These are phyloP conservation scores for Eucriotettix oculatus DNA, from an alignment of 2,888 invertebrate species.

Conservation along the genomic window DNA sequence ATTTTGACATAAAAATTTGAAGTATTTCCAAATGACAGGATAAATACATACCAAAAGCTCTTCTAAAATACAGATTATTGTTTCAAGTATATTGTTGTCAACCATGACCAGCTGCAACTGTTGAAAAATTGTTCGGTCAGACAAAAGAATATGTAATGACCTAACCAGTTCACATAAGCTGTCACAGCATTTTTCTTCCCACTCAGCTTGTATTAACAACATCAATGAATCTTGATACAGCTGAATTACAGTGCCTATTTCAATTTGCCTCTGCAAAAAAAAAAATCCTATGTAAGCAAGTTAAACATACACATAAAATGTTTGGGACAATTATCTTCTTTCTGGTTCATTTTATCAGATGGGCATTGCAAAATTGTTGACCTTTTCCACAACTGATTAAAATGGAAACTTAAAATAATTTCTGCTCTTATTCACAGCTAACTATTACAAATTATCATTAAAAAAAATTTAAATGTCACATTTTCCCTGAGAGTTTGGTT, in stretches of 20 bases:
- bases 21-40: not conserved
- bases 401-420: too few species aligned
- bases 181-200: conserved; percentile 2
- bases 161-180: conserved; percentile 6
- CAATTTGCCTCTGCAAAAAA: conserved; percentile 35
- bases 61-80: conserved; percentile 24
- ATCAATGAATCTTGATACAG: conserved; percentile 13
- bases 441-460: too few species aligned
- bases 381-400: too few species aligned
- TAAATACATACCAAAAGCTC: conserved; percentile 20
- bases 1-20: not conserved
- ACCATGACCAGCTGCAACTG: conserved; percentile 23
- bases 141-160: conserved; percentile 4
- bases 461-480: too few species aligned
- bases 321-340: too few species aligned
- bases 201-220: conserved; percentile 6
- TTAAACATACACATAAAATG: too few species aligned
- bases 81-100: conserved; percentile 27
- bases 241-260: conserved; percentile 29
- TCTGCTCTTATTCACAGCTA: too few species aligned
- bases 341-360: too few species aligned
- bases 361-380: too few species aligned
- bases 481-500: too few species aligned
- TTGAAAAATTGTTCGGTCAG: not conserved
- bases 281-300: not conserved